Conservation (phyloP, 2,888 invertebrate genomes). For the Helicoverpa assulta region DNA sequence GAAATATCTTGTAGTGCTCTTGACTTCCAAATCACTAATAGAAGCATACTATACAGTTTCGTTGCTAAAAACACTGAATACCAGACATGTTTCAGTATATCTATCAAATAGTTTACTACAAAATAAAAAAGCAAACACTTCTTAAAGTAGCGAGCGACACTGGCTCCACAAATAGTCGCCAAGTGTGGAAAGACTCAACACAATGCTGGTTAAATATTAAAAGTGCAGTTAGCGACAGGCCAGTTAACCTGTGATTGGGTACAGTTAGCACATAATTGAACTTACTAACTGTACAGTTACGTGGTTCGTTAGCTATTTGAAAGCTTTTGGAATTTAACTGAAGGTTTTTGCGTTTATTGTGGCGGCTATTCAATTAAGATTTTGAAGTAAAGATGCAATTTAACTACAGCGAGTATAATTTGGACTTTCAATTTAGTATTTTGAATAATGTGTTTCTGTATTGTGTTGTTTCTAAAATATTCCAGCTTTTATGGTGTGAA, state of each 20-base stretch:
- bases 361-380: neutral
- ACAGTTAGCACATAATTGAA: constrained; percentile 80
- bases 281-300: constrained; percentile 55
- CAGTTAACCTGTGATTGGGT: constrained; percentile 70
- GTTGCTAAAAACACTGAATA: too few relatives aligned
- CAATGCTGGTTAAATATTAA: constrained; percentile 77
- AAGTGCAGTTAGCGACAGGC: constrained; percentile 77
- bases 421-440: too few relatives aligned
- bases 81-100: too few relatives aligned
- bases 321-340: neutral
- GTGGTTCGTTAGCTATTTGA: constrained; percentile 6
- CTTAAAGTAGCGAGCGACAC: constrained; percentile 18
- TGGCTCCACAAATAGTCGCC: constrained; percentile 24
- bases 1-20: too few relatives aligned
- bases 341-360: neutral
- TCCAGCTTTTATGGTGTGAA: too few relatives aligned
- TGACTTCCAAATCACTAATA: too few relatives aligned
- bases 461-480: too few relatives aligned
- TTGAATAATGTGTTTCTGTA: too few relatives aligned
- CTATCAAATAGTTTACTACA: neutral
- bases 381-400: too few relatives aligned
- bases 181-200: constrained; percentile 55
- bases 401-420: too few relatives aligned
- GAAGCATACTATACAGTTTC: too few relatives aligned
- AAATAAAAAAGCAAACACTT: neutral